These are phyloP conservation scores for Meleagris gallopavo DNA, from an alignment of 2,113 vertebrate species.

Conservation along the genomic window DNA sequence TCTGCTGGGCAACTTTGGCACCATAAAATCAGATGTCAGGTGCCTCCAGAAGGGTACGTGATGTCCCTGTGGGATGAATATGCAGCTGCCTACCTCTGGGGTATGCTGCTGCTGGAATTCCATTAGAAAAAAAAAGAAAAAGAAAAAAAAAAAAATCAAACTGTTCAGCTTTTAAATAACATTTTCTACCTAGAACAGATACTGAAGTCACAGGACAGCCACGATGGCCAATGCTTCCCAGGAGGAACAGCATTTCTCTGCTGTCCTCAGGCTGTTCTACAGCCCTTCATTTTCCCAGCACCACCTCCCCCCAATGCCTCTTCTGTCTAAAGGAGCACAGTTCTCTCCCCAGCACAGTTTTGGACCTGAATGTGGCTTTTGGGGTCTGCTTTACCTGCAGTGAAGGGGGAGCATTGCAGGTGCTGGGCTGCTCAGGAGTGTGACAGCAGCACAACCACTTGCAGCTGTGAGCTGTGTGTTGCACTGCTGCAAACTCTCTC, in stretches of 20 bases:
- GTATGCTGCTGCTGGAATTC: not conserved
- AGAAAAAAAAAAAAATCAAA: too few relatives aligned
- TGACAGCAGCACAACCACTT: not conserved
- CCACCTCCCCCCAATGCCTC: not conserved
- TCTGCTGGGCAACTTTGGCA: not conserved
- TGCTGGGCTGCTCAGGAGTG: not conserved
- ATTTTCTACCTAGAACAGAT: not conserved
- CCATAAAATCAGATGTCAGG: not conserved
- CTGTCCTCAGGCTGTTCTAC: not conserved
- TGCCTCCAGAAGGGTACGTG: not conserved
- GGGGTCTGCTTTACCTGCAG: not conserved
- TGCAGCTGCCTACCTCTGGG: not conserved
- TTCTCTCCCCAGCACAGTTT: fast-evolving
- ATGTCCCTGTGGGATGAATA: fast-evolving
- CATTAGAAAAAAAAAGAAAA: too few relatives aligned
- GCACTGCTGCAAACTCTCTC: not conserved
- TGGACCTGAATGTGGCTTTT: not conserved
- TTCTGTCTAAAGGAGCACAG: not conserved
- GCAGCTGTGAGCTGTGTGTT: not conserved
- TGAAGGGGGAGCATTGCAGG: not conserved
- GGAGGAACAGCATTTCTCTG: not conserved
- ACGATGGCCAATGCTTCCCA: not conserved
- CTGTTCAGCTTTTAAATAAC: too few relatives aligned
- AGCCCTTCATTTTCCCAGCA: not conserved
- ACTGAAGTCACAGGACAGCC: not conserved